Conservation (phyloP, 2,113 vertebrate genomes). For the Myotis lucifugus region DNA sequence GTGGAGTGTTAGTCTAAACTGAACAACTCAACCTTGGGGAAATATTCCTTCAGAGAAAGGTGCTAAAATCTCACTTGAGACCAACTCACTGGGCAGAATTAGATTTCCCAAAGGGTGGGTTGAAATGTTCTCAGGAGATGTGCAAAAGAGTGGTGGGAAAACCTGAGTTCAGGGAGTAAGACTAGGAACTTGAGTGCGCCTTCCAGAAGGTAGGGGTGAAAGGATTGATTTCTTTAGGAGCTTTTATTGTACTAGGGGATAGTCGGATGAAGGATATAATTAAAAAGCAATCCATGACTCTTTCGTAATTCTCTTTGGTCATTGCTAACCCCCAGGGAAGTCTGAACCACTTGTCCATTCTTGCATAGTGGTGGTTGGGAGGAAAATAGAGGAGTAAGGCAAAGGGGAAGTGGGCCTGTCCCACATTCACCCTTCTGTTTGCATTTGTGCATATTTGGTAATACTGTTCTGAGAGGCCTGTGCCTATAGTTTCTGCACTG, state of each 20-base stretch:
- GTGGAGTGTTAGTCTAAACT: background rate
- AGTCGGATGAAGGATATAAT: background rate
- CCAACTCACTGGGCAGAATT: background rate
- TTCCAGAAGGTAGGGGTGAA: background rate
- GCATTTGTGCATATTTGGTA: background rate
- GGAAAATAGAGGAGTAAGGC: background rate
- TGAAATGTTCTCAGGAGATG: background rate
- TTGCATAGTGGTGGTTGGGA: background rate
- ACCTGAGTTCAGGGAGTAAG: background rate
- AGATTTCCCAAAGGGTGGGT: background rate
- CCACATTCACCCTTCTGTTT: background rate
- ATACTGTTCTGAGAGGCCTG: background rate
- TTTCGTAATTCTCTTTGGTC: background rate
- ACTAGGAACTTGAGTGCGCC: background rate
- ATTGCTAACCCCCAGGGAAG: background rate
- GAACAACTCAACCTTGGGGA: background rate
- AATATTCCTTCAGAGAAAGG: background rate
- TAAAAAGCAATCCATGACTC: background rate
- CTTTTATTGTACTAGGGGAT: background rate
- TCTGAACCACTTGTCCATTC: background rate
- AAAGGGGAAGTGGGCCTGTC: background rate
- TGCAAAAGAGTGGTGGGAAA: background rate
- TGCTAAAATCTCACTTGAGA: background rate
- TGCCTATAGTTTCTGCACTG: background rate
- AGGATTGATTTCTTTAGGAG: background rate